Conservation (phyloP, 1,140 invertebrate species). For the Halesus radiatus region DNA sequence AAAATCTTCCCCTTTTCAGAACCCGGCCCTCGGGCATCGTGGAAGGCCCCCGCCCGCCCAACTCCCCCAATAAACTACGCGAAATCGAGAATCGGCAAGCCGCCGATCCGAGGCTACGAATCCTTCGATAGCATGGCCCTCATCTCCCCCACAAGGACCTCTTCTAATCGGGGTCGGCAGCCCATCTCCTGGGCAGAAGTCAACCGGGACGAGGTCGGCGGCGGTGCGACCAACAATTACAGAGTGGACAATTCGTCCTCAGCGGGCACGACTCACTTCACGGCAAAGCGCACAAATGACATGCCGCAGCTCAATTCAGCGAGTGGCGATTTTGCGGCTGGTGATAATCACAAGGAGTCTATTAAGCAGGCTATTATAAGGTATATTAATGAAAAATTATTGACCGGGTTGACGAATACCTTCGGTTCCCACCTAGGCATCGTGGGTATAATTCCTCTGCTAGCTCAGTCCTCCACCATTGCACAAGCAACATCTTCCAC, state of each 20-base stretch:
- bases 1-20: slow-evolving; percentile 54
- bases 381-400: no score
- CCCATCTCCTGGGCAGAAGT: not conserved
- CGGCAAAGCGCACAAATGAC: slow-evolving; percentile 62
- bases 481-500: no score
- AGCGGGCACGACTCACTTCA: not conserved
- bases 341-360: slow-evolving; percentile 19
- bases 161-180: no score
- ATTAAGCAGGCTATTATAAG: slow-evolving; percentile 15
- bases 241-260: not conserved
- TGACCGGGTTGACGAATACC: no score
- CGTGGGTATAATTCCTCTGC: no score
- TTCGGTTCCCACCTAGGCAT: no score
- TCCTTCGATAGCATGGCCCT: not conserved
- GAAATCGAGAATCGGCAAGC: not conserved
- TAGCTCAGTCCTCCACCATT: no score
- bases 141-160: not conserved
- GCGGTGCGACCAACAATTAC: not conserved
- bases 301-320: slow-evolving; percentile 61
- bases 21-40: slow-evolving; percentile 59
- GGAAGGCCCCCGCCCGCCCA: slow-evolving; percentile 44
- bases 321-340: not conserved
- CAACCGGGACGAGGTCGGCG: not conserved
- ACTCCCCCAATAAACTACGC: not conserved
- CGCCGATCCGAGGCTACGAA: not conserved